Percentiles rank a stretch among this genome's conserved stretches.
These are phyloP conservation scores for Dynastes hyllus DNA, from an alignment of 2,888 invertebrate genomes.

Conservation along the genomic window DNA sequence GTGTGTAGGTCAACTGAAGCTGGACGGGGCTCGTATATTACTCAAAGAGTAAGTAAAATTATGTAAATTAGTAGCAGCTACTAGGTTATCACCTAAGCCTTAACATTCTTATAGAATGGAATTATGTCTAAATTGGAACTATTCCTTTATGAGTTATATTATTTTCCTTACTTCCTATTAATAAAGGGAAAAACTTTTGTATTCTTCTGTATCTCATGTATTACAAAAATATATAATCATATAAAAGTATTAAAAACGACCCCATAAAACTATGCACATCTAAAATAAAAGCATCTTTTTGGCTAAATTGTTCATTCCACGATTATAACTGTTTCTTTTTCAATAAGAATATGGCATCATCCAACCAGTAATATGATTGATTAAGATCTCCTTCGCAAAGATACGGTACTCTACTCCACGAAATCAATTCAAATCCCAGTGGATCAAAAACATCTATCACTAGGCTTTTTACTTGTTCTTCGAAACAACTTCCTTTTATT, in stretches of 20 bases:
- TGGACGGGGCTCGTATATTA: too few relatives aligned
- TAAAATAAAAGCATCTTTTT: slow-evolving; percentile 27
- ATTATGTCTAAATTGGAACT: too few relatives aligned
- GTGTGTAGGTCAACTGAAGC: too few relatives aligned
- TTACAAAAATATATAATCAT: slow-evolving; percentile 24
- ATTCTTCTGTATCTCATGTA: neutral
- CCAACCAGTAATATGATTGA: slow-evolving; percentile 93
- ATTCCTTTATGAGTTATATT: too few relatives aligned
- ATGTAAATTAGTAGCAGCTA: too few relatives aligned
- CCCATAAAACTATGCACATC: neutral
- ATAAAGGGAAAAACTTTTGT: too few relatives aligned
- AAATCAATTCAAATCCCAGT: slow-evolving; percentile 82
- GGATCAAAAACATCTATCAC: slow-evolving; percentile 77
- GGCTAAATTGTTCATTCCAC: neutral
- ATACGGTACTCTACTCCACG: slow-evolving; percentile 95
- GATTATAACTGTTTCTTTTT: slow-evolving; percentile 66
- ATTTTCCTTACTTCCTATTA: too few relatives aligned
- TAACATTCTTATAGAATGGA: too few relatives aligned
- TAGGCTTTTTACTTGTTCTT: slow-evolving; percentile 86
- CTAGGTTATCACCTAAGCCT: too few relatives aligned
- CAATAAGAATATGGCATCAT: slow-evolving; percentile 91
- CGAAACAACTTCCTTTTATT: slow-evolving; percentile 80
- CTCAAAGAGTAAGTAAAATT: too few relatives aligned
- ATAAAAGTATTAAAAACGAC: slow-evolving; percentile 24
- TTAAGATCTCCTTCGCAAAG: slow-evolving; percentile 97